phyloP scores from a whole-genome alignment of 2,888 invertebrate species.

The Steinernema hermaphroditum region DNA sequence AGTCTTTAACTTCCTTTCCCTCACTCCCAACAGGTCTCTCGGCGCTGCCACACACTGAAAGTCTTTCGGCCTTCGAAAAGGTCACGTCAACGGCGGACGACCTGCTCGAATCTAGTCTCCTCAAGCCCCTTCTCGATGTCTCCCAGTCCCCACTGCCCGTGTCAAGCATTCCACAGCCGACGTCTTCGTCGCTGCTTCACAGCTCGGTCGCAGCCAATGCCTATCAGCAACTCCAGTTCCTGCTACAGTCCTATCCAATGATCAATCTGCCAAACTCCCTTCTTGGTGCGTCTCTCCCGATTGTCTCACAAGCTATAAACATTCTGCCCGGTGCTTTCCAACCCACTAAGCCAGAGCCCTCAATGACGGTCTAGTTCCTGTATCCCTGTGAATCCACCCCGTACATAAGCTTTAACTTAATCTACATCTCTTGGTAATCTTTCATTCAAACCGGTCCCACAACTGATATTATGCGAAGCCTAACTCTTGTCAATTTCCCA shows the following conservation, averaged over 20 bases:
- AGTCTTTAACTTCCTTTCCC: not conserved
- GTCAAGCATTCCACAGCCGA: slow-evolving; percentile 17
- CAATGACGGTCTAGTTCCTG: slow-evolving; percentile 18
- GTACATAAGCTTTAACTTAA: slow-evolving; percentile 22
- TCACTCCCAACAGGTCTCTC: not conserved
- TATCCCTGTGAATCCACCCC: not conserved
- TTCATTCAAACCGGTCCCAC: not conserved
- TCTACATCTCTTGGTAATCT: not conserved
- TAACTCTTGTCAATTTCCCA: not conserved
- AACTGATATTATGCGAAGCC: not conserved
- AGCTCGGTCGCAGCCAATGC: not conserved
- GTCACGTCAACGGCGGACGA: slow-evolving; percentile 24
- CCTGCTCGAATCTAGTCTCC: not conserved
- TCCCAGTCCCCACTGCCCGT: slow-evolving; percentile 24
- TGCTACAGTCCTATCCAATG: slow-evolving; percentile 27
- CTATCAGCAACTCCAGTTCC: slow-evolving; percentile 20
- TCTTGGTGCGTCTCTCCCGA: slow-evolving; percentile 17
- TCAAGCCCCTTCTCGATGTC: slow-evolving; percentile 16
- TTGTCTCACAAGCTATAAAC: slow-evolving; percentile 17
- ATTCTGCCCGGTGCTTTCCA: slow-evolving; percentile 27
- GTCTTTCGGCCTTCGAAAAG: slow-evolving; percentile 21
- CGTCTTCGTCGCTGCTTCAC: not conserved
- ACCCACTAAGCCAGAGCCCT: not conserved
- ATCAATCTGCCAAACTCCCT: slow-evolving; percentile 27
- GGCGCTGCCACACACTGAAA: not conserved